Evolutionary conservation across 2,888 invertebrate species (phyloP).

Genomic region (Bembecia ichneumoniformis): DNA sequence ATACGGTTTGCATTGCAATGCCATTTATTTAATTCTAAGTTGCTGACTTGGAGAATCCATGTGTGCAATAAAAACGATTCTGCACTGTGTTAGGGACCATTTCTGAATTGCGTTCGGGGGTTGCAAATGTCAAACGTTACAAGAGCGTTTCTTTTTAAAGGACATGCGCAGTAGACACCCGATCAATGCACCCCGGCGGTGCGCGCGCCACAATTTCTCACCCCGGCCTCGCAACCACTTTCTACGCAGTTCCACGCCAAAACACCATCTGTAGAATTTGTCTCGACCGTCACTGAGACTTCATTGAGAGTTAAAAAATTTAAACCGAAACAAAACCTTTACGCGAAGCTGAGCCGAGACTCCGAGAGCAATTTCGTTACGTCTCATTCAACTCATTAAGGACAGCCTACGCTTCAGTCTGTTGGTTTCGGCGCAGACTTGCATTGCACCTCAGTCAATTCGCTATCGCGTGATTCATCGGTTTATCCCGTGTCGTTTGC

Average conservation of each 20-base stretch:
- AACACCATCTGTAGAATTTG: slow-evolving; percentile 41
- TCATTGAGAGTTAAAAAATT: slow-evolving; percentile 42
- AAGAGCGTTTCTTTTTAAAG: slow-evolving; percentile 30
- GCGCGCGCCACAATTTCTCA: slow-evolving; percentile 56
- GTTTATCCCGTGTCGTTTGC: slow-evolving; percentile 47
- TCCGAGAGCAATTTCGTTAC: slow-evolving; percentile 45
- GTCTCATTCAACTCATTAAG: slow-evolving; percentile 45
- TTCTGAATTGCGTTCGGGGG: slow-evolving; percentile 9
- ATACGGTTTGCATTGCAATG: too few relatives aligned
- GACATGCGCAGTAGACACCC: slow-evolving; percentile 58
- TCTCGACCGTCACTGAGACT: slow-evolving; percentile 30
- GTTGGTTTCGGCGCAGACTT: slow-evolving; percentile 27
- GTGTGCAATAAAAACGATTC: too few relatives aligned
- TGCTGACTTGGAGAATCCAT: too few relatives aligned
- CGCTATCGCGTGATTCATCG: slow-evolving; percentile 58
- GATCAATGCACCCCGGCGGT: slow-evolving; percentile 62
- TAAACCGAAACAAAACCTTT: slow-evolving; percentile 19
- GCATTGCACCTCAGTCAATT: slow-evolving; percentile 31
- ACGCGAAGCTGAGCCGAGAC: slow-evolving; percentile 27
- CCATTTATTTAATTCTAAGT: too few relatives aligned
- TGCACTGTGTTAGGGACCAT: background rate
- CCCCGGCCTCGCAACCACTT: slow-evolving; percentile 29
- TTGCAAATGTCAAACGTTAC: slow-evolving; percentile 51
- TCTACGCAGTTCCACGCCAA: slow-evolving; percentile 65
- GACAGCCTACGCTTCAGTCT: slow-evolving; percentile 62